phyloP scores from a whole-genome alignment of 2,113 vertebrate species.

The Donacobius atricapilla region DNA sequence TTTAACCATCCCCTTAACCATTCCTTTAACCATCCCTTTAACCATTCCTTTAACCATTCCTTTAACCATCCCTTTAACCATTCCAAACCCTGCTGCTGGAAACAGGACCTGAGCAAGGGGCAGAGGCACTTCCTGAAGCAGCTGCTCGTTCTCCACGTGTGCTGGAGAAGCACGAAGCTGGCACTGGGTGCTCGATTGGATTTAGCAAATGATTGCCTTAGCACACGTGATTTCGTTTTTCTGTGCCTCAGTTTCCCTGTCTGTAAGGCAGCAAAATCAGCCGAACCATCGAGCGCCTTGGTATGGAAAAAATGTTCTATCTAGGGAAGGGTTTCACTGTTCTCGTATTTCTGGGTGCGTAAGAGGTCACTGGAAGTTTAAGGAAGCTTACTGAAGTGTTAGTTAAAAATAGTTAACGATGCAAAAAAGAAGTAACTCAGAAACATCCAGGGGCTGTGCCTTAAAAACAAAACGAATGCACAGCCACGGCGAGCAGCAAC shows the following conservation, averaged over 20 bases:
- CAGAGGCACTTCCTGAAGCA: neutral
- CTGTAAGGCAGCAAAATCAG: neutral
- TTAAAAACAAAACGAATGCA: neutral
- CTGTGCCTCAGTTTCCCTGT: neutral
- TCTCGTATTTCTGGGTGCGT: neutral
- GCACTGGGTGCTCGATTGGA: neutral
- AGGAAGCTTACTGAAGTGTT: neutral
- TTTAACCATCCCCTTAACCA: neutral
- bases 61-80: neutral
- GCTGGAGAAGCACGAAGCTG: neutral
- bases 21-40: neutral
- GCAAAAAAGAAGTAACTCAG: neutral
- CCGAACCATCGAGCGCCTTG: neutral
- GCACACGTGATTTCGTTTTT: neutral
- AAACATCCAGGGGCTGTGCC: neutral
- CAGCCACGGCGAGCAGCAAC: neutral
- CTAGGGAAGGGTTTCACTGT: neutral
- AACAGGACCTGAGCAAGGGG: neutral
- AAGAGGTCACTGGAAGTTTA: neutral
- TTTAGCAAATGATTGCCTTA: neutral
- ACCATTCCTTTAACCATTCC: neutral
- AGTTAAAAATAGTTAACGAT: conserved; percentile 9
- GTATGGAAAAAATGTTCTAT: neutral
- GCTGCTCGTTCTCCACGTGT: accelerated
- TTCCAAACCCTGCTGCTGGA: neutral